Base-by-base conservation (phyloP, 2,113 vertebrate genomes). In the Cettia cetti region DNA sequence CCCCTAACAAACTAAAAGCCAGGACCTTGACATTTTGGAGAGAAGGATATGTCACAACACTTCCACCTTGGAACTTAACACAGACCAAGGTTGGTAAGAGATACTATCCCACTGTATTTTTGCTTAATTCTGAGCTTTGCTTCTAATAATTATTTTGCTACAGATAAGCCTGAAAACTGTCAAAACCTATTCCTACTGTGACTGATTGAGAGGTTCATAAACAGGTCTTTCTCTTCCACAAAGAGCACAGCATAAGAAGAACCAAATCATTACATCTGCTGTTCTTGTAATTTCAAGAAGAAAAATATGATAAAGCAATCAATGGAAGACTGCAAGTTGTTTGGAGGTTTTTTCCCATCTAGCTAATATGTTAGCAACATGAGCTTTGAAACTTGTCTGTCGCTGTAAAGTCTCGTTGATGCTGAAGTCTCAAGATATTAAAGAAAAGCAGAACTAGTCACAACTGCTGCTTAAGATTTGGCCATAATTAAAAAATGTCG, bases 61-160 rank as follows among this genome's bases (percentile, higher is more conserved):
- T 54, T 86, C 20, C 7, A n/a, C 47, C 13, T 54, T 65, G 39
- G 47, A 69, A 69, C 18, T 54, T 70, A 83, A 70, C 13, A 70
- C 15, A 81, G 24, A 68, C 6, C 4, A 81, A 42, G 0, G 5
- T 0, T n/a, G 20, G 12, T 33, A 40, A 71, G 16, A 78, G 5
- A 61, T 28, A 57, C 3, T 35, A 18, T 22, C 17, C 42, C 27
- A 54, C 1, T 3, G 2, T 23, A 37, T 49, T 80, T 86, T 60
- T 83, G 81, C 35, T n/a, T n/a, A 30, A 39, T 84, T 79, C 21
- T 49, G 31, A 79, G 13, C 24, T 68, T 79, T 79, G 20, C 10
- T 77, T 89, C 44, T 47, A 82, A 24, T 27, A 69, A 75, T 66
- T 66, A 23, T 61, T 85, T 92, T 69, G 6, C 35, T 50, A 50